A percentile compares a stretch with the other conserved stretches of the same genome.
phyloP scores from a whole-genome alignment of 2,797 vertebrate species.

The Amazona finschi region DNA sequence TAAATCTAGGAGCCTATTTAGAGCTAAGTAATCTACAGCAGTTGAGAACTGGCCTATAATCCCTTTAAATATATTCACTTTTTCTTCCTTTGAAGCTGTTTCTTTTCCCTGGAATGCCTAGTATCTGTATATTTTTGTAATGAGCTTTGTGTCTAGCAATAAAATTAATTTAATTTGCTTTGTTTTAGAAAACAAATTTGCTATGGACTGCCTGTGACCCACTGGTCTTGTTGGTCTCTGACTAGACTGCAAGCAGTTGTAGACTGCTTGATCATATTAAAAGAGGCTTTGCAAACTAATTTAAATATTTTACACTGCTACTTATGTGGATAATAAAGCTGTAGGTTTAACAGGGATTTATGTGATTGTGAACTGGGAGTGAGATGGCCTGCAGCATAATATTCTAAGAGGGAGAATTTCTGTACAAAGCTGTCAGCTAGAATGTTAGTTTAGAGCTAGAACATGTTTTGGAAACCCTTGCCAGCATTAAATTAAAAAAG shows the following conservation, averaged over 20 bases:
- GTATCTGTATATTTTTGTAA: not conserved
- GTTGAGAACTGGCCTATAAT: not conserved
- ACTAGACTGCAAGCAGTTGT: not conserved
- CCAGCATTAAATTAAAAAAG: not conserved
- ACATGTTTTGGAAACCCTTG: not conserved
- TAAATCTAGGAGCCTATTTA: not conserved
- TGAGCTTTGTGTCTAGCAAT: not conserved
- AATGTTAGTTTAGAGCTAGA: not conserved
- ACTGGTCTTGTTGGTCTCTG: not conserved
- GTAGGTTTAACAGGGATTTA: slow-evolving; percentile 1
- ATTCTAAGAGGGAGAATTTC: not conserved
- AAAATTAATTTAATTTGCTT: not conserved
- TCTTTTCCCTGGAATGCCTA: not conserved
- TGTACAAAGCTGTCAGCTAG: not conserved
- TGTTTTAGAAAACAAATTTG: not conserved
- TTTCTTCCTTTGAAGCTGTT: not conserved
- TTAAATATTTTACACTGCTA: not conserved
- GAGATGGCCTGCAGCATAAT: not conserved
- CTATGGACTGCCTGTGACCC: not conserved
- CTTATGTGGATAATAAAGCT: not conserved
- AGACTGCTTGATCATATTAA: not conserved
- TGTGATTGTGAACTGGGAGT: not conserved
- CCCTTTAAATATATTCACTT: not conserved
- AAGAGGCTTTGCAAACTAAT: not conserved
- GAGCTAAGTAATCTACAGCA: not conserved